phyloP scores from a whole-genome alignment of 2,797 vertebrate genomes.

The Ambastaia sidthimunki region DNA sequence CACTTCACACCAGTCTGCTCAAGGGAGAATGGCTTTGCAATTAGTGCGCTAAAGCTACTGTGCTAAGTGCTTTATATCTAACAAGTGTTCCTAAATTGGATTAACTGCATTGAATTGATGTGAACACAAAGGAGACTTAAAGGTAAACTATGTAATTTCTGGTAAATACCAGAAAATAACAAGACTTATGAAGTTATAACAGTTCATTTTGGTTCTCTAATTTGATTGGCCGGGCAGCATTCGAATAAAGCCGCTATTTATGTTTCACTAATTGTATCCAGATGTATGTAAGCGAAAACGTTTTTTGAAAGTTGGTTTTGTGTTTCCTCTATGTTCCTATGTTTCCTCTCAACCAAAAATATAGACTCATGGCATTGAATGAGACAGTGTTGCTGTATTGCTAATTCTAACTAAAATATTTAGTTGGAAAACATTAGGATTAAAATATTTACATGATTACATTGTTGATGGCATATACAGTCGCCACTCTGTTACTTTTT shows the following conservation, averaged over 20 bases:
- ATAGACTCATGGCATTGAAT: background rate
- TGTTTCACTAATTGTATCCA: background rate
- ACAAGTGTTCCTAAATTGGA: slow-evolving; percentile 6
- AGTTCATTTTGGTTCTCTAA: background rate
- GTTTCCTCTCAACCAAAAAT: background rate
- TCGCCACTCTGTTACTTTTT: no score
- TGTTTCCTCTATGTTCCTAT: no score
- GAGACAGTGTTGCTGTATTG: background rate
- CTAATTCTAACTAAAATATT: background rate
- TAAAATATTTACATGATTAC: background rate
- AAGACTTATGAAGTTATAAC: background rate
- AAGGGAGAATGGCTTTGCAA: slow-evolving; percentile 31
- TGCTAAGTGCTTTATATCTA: slow-evolving; percentile 10
- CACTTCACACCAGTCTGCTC: slow-evolving; percentile 28
- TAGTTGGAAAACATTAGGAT: background rate
- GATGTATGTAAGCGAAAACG: no score
- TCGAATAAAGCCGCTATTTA: background rate
- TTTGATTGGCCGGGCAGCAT: background rate
- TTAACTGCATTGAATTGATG: slow-evolving; percentile 2
- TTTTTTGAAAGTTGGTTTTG: no score
- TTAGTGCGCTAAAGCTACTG: slow-evolving; percentile 26
- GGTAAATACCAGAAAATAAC: background rate
- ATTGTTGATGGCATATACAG: no score
- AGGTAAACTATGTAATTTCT: background rate
- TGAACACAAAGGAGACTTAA: background rate